phyloP scores from a whole-genome alignment of 1,140 invertebrate genomes.

The Ostrea edulis region DNA sequence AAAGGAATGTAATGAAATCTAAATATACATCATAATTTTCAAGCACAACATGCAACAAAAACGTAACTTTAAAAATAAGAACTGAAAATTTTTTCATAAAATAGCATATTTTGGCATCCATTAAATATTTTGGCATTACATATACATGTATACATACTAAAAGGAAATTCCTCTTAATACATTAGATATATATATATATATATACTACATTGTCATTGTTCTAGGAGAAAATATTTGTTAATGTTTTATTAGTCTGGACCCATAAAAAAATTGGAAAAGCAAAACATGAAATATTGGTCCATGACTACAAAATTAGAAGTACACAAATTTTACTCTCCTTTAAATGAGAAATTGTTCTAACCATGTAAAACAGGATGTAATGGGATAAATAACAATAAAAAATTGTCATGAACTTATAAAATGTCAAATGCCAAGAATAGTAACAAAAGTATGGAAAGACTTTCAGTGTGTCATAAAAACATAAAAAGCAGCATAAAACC shows the following conservation, averaged over 20 bases:
- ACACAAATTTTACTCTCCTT: neutral
- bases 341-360: neutral
- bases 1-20: neutral
- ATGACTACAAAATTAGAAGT: neutral
- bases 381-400: neutral
- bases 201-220: no score
- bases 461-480: neutral
- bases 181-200: no score
- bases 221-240: no score
- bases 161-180: no score
- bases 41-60: neutral
- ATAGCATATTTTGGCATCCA: neutral
- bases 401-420: neutral
- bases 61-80: neutral
- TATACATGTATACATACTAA: no score
- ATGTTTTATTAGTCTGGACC: neutral
- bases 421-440: neutral
- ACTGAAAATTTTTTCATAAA: neutral
- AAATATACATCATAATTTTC: neutral
- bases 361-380: neutral
- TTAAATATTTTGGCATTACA: neutral
- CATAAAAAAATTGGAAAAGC: neutral
- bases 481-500: neutral
- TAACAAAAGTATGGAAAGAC: neutral
- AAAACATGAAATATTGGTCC: neutral